Conservation (phyloP, 1,140 invertebrate genomes). For the Drosophila grimshawi region DNA sequence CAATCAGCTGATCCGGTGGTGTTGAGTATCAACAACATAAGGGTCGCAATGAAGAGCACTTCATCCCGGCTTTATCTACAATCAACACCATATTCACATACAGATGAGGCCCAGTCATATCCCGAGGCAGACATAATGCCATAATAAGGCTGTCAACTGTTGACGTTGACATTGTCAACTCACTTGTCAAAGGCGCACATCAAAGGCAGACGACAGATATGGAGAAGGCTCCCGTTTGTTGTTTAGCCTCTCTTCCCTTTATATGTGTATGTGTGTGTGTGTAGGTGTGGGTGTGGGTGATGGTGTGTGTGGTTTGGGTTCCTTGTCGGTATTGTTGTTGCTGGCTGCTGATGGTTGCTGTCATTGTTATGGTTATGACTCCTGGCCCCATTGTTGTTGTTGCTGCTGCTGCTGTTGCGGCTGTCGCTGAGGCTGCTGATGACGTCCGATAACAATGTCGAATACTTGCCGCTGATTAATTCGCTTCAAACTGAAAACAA, state of each 20-base stretch:
- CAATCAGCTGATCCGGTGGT: slow-evolving; percentile 1
- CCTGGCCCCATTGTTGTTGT: slow-evolving; percentile 58
- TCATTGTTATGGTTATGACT: slow-evolving; percentile 43
- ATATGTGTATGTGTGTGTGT: slow-evolving; percentile 28
- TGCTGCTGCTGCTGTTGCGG: slow-evolving; percentile 45
- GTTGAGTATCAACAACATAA: neutral
- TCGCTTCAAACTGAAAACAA: slow-evolving; percentile 70
- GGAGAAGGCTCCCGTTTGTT: slow-evolving; percentile 58
- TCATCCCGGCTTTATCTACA: slow-evolving; percentile 26
- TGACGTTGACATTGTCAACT: slow-evolving; percentile 84
- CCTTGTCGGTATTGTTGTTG: slow-evolving; percentile 17
- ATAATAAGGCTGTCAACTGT: slow-evolving; percentile 83
- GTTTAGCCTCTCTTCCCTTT: slow-evolving; percentile 29
- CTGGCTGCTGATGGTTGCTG: slow-evolving; percentile 48
- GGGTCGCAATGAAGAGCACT: slow-evolving; percentile 3
- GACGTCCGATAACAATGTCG: slow-evolving; percentile 75
- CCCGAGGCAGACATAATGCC: slow-evolving; percentile 53
- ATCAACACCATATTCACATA: slow-evolving; percentile 18
- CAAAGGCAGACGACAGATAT: slow-evolving; percentile 82
- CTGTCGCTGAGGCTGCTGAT: slow-evolving; percentile 52
- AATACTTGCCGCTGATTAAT: slow-evolving; percentile 75
- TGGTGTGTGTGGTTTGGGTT: slow-evolving; percentile 10
- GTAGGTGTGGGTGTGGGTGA: neutral
- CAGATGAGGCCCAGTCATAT: slow-evolving; percentile 3
- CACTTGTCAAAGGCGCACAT: slow-evolving; percentile 83